A percentile compares a stretch with the other conserved stretches of the same genome.
Conservation (phyloP, 2,113 vertebrate species). For the Chloebia gouldiae region DNA sequence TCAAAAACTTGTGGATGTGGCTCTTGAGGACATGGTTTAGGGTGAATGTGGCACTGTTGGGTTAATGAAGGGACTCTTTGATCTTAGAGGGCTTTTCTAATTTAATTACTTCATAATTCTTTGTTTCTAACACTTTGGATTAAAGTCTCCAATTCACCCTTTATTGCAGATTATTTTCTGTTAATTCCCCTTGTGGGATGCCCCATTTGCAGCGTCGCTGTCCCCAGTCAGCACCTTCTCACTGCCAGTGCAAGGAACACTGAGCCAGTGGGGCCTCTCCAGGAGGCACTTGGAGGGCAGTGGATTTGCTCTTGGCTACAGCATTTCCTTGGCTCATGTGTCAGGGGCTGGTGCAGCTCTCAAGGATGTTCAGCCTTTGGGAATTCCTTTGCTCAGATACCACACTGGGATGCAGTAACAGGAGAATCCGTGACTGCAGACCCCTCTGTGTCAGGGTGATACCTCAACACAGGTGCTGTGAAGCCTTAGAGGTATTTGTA, state of each 20-base stretch:
- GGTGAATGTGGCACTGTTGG: not conserved
- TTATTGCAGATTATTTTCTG: not conserved
- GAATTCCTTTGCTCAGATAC: not conserved
- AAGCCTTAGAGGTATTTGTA: not conserved
- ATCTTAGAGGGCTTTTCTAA: not conserved
- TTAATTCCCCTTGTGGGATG: not conserved
- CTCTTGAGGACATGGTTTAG: not conserved
- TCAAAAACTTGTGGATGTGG: not conserved
- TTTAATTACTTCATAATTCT: not conserved
- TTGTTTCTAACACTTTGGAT: not conserved
- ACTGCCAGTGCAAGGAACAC: not conserved
- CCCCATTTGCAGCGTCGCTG: rapidly evolving
- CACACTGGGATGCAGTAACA: not conserved
- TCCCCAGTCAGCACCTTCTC: not conserved
- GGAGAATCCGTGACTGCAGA: not conserved
- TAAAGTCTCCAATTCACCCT: not conserved
- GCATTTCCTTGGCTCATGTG: rapidly evolving
- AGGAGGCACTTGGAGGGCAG: not conserved
- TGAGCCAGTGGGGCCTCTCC: not conserved
- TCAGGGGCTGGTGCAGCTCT: not conserved
- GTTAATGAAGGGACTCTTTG: not conserved
- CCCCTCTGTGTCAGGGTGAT: not conserved
- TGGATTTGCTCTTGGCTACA: not conserved
- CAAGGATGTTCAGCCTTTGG: not conserved
- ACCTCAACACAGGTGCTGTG: not conserved